A percentile compares a stretch with the other conserved stretches of the same genome.
Evolutionary conservation across 2,797 vertebrate genomes (phyloP).

Genomic region (Sebastes matsubarae): DNA sequence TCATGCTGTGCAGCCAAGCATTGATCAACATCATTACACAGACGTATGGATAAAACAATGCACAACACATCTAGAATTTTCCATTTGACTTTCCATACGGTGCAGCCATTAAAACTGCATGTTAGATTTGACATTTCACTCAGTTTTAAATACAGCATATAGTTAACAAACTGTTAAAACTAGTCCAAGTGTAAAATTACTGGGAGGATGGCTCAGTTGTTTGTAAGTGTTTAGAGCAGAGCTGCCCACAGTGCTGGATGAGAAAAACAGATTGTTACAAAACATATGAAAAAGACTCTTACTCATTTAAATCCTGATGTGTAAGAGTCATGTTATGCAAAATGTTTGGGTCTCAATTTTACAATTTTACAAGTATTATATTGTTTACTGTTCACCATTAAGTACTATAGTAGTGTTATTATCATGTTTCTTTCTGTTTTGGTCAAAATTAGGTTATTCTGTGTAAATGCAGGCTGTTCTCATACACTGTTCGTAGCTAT

Average conservation of each 20-base stretch:
- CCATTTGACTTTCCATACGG: background rate
- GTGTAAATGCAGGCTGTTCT: background rate
- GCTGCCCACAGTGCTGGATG: slow-evolving; percentile 34
- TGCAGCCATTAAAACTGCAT: background rate
- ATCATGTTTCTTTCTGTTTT: background rate
- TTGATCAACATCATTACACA: background rate
- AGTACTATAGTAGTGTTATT: background rate
- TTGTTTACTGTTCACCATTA: background rate
- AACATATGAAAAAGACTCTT: slow-evolving; percentile 29
- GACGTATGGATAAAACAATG: background rate
- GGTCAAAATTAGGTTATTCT: background rate
- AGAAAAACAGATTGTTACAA: slow-evolving; percentile 21
- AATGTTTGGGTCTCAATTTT: background rate
- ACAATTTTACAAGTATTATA: background rate
- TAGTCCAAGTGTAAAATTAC: background rate
- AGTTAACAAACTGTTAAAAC: background rate
- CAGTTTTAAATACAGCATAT: background rate
- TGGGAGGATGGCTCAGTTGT: slow-evolving; percentile 49
- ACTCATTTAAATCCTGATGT: background rate
- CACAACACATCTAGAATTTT: background rate
- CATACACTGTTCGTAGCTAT: too few relatives aligned
- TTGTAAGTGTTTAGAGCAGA: slow-evolving; percentile 38
- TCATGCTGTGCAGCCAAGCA: background rate
- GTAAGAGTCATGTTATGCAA: background rate
- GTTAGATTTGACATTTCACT: background rate